Evolutionary conservation across 2,888 invertebrate genomes (phyloP).

Genomic region (Cremastobaeus sp.): DNA sequence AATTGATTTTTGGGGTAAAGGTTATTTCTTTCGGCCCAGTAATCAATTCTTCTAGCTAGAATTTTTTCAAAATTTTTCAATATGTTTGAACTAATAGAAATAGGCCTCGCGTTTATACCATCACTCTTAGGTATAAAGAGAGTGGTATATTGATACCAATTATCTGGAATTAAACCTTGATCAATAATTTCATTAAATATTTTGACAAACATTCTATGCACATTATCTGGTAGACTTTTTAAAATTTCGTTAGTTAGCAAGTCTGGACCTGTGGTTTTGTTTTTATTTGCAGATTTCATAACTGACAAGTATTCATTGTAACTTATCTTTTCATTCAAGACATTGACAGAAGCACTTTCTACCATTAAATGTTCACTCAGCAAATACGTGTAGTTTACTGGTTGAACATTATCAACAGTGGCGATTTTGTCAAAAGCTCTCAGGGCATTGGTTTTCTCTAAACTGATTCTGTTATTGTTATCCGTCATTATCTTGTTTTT

Average conservation of each 20-base stretch:
- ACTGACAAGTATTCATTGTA: conserved; percentile 10
- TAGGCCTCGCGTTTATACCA: conserved; percentile 4
- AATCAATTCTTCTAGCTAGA: conserved; percentile 1
- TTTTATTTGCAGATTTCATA: no score
- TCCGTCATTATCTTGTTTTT: no score
- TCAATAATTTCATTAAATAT: conserved; percentile 4
- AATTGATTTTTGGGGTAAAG: not conserved
- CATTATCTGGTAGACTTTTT: not conserved
- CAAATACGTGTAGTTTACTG: no score
- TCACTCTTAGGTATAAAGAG: conserved; percentile 31
- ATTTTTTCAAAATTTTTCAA: conserved; percentile 33
- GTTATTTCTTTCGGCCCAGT: not conserved
- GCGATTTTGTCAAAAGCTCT: conserved; percentile 5
- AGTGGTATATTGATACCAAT: conserved; percentile 7
- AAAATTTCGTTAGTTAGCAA: conserved; percentile 15
- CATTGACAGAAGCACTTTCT: no score
- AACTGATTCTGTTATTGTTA: no score
- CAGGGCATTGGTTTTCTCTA: no score
- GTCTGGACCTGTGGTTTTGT: conserved; percentile 25
- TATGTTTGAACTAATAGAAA: conserved; percentile 24
- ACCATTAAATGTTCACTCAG: no score
- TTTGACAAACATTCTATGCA: not conserved
- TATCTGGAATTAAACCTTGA: not conserved
- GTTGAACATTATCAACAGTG: not conserved
- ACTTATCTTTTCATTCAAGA: no score